These are phyloP conservation scores for Poecilia velifera DNA, from an alignment of 2,797 vertebrate genomes.

Conservation along the genomic window DNA sequence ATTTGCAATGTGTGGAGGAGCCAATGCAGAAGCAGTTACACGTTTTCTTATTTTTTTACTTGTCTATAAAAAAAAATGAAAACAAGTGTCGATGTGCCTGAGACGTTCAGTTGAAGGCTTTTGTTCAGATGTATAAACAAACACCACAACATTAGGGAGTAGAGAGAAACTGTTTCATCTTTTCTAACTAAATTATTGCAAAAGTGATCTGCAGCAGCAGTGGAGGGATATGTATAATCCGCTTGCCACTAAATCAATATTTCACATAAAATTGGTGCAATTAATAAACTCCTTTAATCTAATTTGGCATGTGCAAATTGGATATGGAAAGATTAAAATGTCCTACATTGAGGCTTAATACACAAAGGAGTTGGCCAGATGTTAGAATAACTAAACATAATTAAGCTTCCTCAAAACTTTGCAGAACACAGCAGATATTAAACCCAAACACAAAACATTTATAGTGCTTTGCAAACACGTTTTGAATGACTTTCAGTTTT, in stretches of 20 bases:
- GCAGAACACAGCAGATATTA: too few species aligned
- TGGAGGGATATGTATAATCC: constrained; percentile 32
- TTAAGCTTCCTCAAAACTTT: neutral
- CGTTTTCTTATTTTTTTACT: constrained; percentile 1
- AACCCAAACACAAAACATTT: neutral
- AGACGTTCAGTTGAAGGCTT: constrained; percentile 15
- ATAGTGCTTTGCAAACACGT: neutral
- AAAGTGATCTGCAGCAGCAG: constrained; percentile 35
- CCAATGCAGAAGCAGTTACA: constrained; percentile 14
- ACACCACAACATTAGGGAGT: constrained; percentile 20
- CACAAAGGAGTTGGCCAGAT: neutral
- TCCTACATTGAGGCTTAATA: neutral
- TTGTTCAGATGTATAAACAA: constrained; percentile 30
- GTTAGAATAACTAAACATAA: neutral
- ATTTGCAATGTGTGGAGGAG: constrained; percentile 14
- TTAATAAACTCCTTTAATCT: constrained; percentile 33
- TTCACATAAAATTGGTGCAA: constrained; percentile 36
- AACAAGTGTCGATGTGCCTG: constrained; percentile 24
- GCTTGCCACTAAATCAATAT: constrained; percentile 30
- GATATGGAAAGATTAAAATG: neutral
- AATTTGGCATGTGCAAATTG: constrained; percentile 11
- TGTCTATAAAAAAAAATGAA: constrained; percentile 20
- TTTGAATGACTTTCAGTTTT: neutral
- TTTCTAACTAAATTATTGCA: constrained; percentile 54
- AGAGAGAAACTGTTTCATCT: constrained; percentile 44